Base-by-base conservation (phyloP, 2,888 invertebrate genomes). In the Drosophila melanosoma region DNA sequence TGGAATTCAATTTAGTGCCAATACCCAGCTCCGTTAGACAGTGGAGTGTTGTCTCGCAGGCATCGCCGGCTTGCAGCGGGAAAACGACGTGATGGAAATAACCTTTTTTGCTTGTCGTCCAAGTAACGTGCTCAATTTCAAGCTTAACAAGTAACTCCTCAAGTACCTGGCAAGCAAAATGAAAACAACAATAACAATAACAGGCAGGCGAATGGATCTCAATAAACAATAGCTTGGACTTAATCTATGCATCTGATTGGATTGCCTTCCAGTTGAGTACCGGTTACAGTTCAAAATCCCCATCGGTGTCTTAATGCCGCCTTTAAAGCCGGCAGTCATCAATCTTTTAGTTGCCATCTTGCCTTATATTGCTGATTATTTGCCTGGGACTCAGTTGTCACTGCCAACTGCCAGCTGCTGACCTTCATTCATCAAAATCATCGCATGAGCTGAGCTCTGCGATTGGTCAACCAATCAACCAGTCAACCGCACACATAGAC, bases 11-110 rank as follows among this genome's bases (percentile, higher is more conserved):
- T 90, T 94, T 94, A 32, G 95, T 94, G 26, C 96, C 96, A 76
- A 96, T 96, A 38, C 96, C 96, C 81, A 96, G 94, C 91, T 96
- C 95, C 2, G 96, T 96, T 70, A 96, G 94, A 86, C 96, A 96
- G 89, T 96, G 96, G 64, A 96, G 93, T 92, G 96, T 95, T 70
- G 96, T 96, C 92, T 96, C 96, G 85, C 96, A 96, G 63, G 94
- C 94, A 79, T 96, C 96, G 42, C 96, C 96, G 36, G 96, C 95
- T 69, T 95, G 94, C 79, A 96, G 93, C 11, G 96, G 96, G 90
- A 96, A 96, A 65, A 95, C 94, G 63, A 96, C 95, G 92, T 96
- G 95, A 90, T 95, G 95, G 91, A 95, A 96, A 92, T 95, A 95
- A 33, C 95, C 95, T 53, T 94, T 93, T 90, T 95, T 95, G 90